Base-by-base conservation (phyloP, 2,888 invertebrate species). In the Acanthosoma haemorrhoidale region DNA sequence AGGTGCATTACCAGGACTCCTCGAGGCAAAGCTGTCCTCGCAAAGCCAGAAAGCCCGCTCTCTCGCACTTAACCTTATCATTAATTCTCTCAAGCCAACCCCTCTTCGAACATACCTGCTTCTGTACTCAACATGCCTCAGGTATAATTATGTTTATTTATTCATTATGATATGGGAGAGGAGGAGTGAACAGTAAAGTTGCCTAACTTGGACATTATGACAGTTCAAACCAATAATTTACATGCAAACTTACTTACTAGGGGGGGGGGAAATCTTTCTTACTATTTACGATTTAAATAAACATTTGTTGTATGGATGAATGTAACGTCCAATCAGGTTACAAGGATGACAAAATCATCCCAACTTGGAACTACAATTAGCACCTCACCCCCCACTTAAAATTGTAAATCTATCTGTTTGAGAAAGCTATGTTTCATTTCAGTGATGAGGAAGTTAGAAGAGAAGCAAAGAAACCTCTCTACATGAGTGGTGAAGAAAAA, bases 401-500 rank as follows among this genome's bases (percentile, higher is more conserved):
- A n/a, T n/a, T n/a, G n/a, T n/a, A n/a, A n/a, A n/a, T n/a, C n/a
- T n/a, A n/a, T n/a, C n/a, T n/a, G n/a, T n/a, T n/a, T n/a, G n/a
- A n/a, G n/a, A n/a, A n/a, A n/a, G n/a, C n/a, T n/a, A 3, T 58
- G 15, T 2, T 5, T 32, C 21, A 3, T 70, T 76, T 73, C 80
- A 43, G 76, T 81, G 82, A 84, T 76, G 74, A 80, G 57, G 76
- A 79, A 0, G 75, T 76, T 29, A 75, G 18, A 75, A 77, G 34
- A 77, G 79, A 67, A 68, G 76, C 66, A 76, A 79, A 58, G 73
- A 75, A 39, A 77, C 77, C 69, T 78, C 80, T 75, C 78, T 87
- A 16, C 81, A 83, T 73, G 1, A 32, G 11, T 18, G 18, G 34
- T 2, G 67, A 67, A 51, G 67, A 39, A 34, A 57, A 57, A 34